phyloP scores from a whole-genome alignment of 2,113 vertebrate genomes.

The Trematocara unimaculatum region DNA sequence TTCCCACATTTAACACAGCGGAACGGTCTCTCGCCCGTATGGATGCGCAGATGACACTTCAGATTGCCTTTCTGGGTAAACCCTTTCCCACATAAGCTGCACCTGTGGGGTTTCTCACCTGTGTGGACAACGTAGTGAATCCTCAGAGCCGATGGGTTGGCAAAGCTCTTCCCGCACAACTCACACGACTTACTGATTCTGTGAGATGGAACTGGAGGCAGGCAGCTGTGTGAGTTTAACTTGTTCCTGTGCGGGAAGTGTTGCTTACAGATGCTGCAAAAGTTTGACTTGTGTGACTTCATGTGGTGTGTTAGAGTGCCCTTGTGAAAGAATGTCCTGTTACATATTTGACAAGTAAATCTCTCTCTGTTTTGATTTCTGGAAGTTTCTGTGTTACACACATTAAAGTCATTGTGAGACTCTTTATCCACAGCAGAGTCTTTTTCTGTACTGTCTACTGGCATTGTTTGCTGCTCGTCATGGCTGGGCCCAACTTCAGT shows the following conservation, averaged over 20 bases:
- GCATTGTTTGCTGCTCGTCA: neutral
- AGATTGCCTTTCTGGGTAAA: conserved; percentile 68
- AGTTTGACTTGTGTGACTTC: conserved; percentile 54
- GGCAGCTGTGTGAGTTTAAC: conserved; percentile 41
- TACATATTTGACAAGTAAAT: conserved; percentile 48
- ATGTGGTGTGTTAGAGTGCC: conserved; percentile 57
- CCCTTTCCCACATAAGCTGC: conserved; percentile 51
- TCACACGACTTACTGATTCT: conserved; percentile 24
- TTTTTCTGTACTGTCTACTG: neutral
- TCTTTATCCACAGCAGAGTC: neutral
- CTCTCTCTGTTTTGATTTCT: neutral
- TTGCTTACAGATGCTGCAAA: conserved; percentile 53
- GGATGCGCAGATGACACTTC: conserved; percentile 62
- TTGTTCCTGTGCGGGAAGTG: conserved; percentile 28
- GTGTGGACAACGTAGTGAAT: conserved; percentile 62
- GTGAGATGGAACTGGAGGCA: neutral
- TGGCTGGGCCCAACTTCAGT: neutral
- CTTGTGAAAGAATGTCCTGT: conserved; percentile 48
- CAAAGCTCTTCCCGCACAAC: conserved; percentile 59
- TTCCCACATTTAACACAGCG: conserved; percentile 56
- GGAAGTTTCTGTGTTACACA: neutral
- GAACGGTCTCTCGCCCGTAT: conserved; percentile 63
- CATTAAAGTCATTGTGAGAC: neutral
- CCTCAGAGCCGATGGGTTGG: conserved; percentile 51
- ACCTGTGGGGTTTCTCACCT: conserved; percentile 59